phyloP scores from a whole-genome alignment of 2,113 vertebrate species.

The Gasterosteus nipponicus region DNA sequence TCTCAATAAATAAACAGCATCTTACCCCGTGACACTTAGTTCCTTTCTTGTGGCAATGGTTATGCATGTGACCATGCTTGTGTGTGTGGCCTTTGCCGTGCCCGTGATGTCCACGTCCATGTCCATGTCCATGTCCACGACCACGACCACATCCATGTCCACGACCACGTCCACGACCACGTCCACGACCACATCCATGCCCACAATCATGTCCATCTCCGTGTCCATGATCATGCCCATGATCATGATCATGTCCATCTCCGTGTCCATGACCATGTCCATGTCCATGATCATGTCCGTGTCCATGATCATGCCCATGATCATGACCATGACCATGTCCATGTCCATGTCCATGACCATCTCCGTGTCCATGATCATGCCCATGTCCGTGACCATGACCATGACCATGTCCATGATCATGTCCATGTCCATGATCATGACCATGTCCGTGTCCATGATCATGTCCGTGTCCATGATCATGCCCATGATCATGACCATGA shows the following conservation, averaged over 20 bases:
- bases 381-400: too few relatives aligned
- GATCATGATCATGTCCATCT: too few relatives aligned
- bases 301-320: too few relatives aligned
- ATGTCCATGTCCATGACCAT: too few relatives aligned
- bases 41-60: slow-evolving; percentile 44
- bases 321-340: too few relatives aligned
- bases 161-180: not conserved
- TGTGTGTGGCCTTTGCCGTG: not conserved
- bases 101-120: not conserved
- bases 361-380: too few relatives aligned
- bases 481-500: too few relatives aligned
- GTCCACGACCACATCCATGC: not conserved
- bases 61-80: slow-evolving; percentile 46
- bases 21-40: slow-evolving; percentile 37
- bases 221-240: too few relatives aligned
- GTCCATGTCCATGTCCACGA: not conserved
- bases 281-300: too few relatives aligned
- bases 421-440: not conserved
- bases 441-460: not conserved
- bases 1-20: not conserved
- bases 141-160: fast-evolving
- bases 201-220: not conserved
- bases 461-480: too few relatives aligned
- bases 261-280: too few relatives aligned
- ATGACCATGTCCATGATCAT: too few relatives aligned